Evolutionary conservation across 2,797 vertebrate genomes (phyloP).

Genomic region (Mallotus villosus): DNA sequence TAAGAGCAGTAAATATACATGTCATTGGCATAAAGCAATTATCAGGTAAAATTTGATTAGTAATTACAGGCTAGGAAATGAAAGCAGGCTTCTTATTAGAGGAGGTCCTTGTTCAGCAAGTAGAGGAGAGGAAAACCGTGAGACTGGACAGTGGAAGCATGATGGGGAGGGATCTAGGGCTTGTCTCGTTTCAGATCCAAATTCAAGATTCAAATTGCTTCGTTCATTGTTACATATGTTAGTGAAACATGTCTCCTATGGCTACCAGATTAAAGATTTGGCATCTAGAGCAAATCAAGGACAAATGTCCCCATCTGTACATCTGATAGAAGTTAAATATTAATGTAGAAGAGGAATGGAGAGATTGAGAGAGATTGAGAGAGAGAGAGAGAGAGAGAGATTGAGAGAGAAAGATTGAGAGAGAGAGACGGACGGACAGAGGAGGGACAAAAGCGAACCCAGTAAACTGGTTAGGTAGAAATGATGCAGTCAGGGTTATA

Average conservation of each 20-base stretch:
- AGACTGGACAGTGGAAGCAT: not conserved
- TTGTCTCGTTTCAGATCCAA: conserved; percentile 41
- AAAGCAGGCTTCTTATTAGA: conserved; percentile 94
- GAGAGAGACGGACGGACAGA: conserved; percentile 1
- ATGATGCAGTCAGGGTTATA: not conserved
- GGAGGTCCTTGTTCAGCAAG: conserved; percentile 77
- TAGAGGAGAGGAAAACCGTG: conserved; percentile 34
- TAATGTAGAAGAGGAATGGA: not conserved
- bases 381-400: conserved; percentile 12
- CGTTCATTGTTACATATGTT: no score
- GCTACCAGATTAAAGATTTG: conserved; percentile 5
- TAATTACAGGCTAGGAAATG: conserved; percentile 99
- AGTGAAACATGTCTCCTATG: no score
- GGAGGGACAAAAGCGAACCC: not conserved
- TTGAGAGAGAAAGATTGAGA: not conserved
- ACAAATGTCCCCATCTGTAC: conserved; percentile 14
- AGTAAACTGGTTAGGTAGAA: not conserved
- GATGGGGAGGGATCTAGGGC: conserved; percentile 28
- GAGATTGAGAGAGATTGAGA: not conserved
- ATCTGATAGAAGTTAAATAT: conserved; percentile 3
- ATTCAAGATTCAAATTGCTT: no score
- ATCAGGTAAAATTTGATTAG: conserved; percentile 99
- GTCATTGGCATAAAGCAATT: conserved; percentile 98
- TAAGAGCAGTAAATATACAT: conserved; percentile 99
- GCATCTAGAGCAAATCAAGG: conserved; percentile 10